Evolutionary conservation across 2,113 vertebrate species (phyloP).

Genomic region (Neolamprologus caudopunctatus): DNA sequence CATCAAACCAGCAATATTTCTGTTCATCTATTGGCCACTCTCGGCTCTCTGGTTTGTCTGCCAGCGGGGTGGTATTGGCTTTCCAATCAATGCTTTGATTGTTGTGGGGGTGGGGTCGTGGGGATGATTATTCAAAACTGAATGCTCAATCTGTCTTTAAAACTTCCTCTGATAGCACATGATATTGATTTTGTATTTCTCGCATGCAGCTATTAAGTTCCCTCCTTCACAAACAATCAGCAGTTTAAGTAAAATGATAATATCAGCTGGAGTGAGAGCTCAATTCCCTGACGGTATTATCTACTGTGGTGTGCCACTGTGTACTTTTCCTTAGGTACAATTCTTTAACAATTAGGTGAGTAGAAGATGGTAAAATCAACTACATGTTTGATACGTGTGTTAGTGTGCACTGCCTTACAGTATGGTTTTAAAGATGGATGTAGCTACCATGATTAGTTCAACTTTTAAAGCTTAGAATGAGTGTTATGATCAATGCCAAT

Average conservation of each 20-base stretch:
- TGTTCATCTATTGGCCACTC: constrained; percentile 44
- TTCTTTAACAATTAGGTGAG: background rate
- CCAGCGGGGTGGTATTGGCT: constrained; percentile 52
- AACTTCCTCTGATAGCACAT: constrained; percentile 18
- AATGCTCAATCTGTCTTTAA: constrained; percentile 28
- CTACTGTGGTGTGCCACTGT: background rate
- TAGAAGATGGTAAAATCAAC: background rate
- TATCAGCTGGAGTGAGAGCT: background rate
- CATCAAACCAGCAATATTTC: constrained; percentile 61
- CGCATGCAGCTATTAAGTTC: constrained; percentile 49
- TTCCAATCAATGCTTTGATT: constrained; percentile 69
- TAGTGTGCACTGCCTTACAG: background rate
- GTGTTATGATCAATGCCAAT: background rate
- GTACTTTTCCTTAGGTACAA: background rate
- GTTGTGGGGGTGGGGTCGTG: constrained; percentile 1
- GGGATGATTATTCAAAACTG: constrained; percentile 53
- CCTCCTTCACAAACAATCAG: constrained; percentile 42
- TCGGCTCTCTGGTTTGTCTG: constrained; percentile 1
- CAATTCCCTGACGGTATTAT: background rate
- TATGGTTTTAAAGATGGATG: background rate
- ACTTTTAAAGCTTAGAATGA: background rate
- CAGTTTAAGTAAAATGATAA: constrained; percentile 33
- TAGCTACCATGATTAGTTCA: background rate
- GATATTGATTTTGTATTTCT: constrained; percentile 64
- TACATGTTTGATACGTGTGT: background rate